Evolutionary conservation across 1,140 invertebrate genomes (phyloP).

Genomic region (Lucilia sericata): DNA sequence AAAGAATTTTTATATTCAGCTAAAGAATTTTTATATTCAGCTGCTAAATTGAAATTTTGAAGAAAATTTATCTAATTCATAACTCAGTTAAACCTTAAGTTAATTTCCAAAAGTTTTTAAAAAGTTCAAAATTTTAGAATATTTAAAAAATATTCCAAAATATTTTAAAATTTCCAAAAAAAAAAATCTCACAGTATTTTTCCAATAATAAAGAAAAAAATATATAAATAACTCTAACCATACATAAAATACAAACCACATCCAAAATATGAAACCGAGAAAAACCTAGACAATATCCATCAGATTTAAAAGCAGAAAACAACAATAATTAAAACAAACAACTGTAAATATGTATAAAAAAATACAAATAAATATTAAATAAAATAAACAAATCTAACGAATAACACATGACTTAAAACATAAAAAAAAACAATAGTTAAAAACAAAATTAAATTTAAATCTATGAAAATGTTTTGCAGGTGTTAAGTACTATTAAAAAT

Average conservation of each 20-base stretch:
- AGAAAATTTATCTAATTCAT: too few species aligned
- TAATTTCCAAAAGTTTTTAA: too few species aligned
- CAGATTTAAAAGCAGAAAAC: background rate
- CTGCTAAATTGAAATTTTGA: too few species aligned
- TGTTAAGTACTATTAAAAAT: conserved; percentile 18
- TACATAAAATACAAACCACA: background rate
- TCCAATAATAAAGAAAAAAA: too few species aligned
- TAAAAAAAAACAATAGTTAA: background rate
- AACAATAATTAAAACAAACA: background rate
- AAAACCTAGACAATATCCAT: conserved; percentile 20
- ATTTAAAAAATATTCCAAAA: too few species aligned
- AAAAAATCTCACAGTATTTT: too few species aligned
- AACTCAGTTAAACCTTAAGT: too few species aligned
- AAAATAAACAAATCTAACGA: background rate
- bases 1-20: too few species aligned
- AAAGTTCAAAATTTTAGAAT: too few species aligned
- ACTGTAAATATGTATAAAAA: conserved; percentile 3
- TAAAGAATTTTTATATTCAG: too few species aligned
- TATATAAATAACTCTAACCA: background rate
- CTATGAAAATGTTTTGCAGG: background rate
- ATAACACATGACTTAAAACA: background rate
- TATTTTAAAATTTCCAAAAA: too few species aligned
- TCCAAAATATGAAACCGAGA: background rate
- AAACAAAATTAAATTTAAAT: background rate
- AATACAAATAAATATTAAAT: background rate